A percentile compares a stretch with the other conserved stretches of the same genome.
Evolutionary conservation across 2,797 vertebrate genomes (phyloP).

Genomic region (Emydoidea blandingii): DNA sequence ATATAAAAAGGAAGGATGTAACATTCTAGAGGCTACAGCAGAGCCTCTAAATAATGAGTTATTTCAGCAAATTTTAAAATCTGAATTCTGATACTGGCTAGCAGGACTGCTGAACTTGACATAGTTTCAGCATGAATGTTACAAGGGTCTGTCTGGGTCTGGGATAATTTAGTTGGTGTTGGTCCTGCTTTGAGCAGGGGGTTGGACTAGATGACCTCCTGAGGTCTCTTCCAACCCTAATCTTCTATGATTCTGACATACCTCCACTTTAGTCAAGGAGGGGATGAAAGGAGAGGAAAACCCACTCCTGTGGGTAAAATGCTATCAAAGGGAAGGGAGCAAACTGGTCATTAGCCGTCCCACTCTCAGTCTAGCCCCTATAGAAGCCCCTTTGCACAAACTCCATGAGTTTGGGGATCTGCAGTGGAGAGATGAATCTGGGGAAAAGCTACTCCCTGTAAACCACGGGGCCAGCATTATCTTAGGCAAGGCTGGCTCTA

Average conservation of each 20-base stretch:
- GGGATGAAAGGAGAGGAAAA: background rate
- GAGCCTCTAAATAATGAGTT: background rate
- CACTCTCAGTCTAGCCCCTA: background rate
- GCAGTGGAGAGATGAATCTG: background rate
- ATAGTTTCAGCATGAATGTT: conserved; percentile 93
- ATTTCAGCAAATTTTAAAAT: background rate
- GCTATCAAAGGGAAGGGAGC: background rate
- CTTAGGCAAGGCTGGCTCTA: no score
- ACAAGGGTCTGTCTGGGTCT: conserved; percentile 70
- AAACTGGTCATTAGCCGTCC: background rate
- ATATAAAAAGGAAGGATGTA: background rate
- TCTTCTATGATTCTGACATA: no score
- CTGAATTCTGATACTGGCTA: conserved; percentile 75
- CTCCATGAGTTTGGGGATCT: background rate
- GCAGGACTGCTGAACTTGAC: conserved; percentile 96
- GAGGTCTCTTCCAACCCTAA: no score
- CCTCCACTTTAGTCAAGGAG: background rate
- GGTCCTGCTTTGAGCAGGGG: no score
- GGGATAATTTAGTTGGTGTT: no score
- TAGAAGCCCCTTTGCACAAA: background rate
- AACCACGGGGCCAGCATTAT: background rate
- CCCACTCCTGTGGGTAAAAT: background rate
- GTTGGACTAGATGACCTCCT: no score
- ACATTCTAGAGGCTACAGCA: background rate
- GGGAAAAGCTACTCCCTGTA: background rate